These are phyloP conservation scores for Pipa parva DNA, from an alignment of 2,113 vertebrate species.

Conservation along the genomic window DNA sequence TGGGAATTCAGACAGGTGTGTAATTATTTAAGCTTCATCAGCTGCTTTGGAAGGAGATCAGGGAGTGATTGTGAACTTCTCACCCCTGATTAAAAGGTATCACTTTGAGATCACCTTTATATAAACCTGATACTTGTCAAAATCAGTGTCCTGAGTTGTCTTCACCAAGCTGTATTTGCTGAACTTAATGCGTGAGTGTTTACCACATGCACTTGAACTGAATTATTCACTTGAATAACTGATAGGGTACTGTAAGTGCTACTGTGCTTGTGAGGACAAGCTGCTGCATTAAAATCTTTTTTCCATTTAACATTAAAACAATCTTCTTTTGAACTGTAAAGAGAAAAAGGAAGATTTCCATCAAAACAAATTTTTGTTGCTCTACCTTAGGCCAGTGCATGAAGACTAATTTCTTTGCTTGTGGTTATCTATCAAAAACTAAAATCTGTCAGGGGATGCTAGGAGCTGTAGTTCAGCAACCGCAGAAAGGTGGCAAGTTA, in stretches of 20 bases:
- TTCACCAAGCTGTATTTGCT: slow-evolving; percentile 29
- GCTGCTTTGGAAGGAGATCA: too few relatives aligned
- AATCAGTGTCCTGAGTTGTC: slow-evolving; percentile 27
- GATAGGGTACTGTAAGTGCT: slow-evolving; percentile 39
- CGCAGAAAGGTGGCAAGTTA: too few relatives aligned
- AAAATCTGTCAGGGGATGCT: too few relatives aligned
- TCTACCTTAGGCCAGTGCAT: not conserved
- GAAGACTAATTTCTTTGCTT: too few relatives aligned
- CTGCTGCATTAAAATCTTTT: slow-evolving; percentile 26
- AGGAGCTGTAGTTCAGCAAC: too few relatives aligned
- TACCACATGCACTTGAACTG: slow-evolving; percentile 38
- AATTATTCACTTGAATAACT: slow-evolving; percentile 39
- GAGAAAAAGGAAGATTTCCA: not conserved
- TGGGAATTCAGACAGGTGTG: not conserved
- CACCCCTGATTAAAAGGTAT: slow-evolving; percentile 11
- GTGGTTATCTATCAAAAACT: too few relatives aligned
- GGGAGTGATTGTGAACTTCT: slow-evolving; percentile 11
- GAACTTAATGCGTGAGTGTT: slow-evolving; percentile 35
- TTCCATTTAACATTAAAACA: slow-evolving; percentile 4
- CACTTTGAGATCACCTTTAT: slow-evolving; percentile 1
- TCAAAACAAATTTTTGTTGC: not conserved
- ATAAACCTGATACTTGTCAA: slow-evolving; percentile 5
- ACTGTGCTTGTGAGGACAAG: slow-evolving; percentile 30
- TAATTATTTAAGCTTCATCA: slow-evolving; percentile 10
- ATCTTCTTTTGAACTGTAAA: slow-evolving; percentile 12